Conservation (phyloP, 2,113 vertebrate species). For the Malurus alboscapulatus region DNA sequence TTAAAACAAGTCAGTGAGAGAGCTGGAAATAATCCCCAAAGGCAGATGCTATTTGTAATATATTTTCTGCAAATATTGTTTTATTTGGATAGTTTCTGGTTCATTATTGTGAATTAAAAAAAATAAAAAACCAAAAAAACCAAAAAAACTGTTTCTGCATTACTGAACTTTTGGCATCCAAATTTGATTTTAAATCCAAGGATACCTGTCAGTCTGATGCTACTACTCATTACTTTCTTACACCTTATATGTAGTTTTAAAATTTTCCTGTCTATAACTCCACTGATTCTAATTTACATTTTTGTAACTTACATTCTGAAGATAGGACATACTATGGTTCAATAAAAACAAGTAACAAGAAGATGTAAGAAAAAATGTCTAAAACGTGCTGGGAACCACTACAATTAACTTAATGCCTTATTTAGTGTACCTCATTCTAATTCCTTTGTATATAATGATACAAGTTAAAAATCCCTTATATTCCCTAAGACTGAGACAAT, state of each 20-base stretch:
- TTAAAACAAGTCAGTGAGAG: not conserved
- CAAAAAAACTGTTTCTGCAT: not conserved
- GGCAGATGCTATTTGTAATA: not conserved
- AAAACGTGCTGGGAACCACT: not conserved
- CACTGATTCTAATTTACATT: not conserved
- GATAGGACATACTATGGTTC: not conserved
- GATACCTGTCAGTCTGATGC: not conserved
- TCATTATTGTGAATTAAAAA: not conserved
- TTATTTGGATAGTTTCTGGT: not conserved
- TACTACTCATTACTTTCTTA: not conserved
- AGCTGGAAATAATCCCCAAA: not conserved
- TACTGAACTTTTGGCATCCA: not conserved
- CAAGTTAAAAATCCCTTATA: not conserved
- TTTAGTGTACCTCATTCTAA: not conserved
- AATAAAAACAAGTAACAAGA: not conserved
- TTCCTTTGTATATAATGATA: not conserved
- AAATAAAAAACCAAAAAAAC: not conserved
- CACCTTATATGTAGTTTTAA: not conserved
- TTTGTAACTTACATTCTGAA: not conserved
- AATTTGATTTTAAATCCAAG: not conserved
- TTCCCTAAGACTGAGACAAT: not conserved
- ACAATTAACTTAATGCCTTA: not conserved
- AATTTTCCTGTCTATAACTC: not conserved
- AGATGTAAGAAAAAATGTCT: not conserved
- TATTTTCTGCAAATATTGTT: not conserved